Evolutionary conservation across 2,797 vertebrate genomes (phyloP).

Genomic region (Typhlichthys eigenmanni): DNA sequence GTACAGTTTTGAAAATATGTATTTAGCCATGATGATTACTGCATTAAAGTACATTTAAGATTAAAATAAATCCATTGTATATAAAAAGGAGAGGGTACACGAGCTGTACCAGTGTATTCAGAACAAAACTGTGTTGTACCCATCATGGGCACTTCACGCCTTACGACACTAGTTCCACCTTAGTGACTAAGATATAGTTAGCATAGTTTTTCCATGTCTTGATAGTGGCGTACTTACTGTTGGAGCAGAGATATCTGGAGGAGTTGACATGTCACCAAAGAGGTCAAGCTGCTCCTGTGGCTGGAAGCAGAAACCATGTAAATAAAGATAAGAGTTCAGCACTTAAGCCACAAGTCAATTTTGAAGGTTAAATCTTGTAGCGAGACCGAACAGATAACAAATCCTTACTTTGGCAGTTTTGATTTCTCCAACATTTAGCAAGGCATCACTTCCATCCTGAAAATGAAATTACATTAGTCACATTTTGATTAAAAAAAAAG

Average conservation of each 20-base stretch:
- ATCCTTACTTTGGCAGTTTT: conserved; percentile 77
- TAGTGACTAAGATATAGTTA: conserved; percentile 21
- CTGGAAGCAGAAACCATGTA: conserved; percentile 66
- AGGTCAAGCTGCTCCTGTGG: conserved; percentile 89
- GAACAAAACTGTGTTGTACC: no score
- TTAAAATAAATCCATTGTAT: not conserved
- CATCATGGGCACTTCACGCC: no score
- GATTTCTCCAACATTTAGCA: conserved; percentile 65
- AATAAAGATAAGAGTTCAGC: not conserved
- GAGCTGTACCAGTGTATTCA: no score
- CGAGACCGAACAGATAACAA: not conserved
- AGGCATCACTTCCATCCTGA: conserved; percentile 81
- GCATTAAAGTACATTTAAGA: not conserved
- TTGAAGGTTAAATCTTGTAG: not conserved
- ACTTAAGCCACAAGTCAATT: not conserved
- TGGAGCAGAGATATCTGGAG: conserved; percentile 88
- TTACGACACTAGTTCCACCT: not conserved
- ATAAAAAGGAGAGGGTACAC: no score
- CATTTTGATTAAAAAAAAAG: not conserved
- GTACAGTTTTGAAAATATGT: not conserved
- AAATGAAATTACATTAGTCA: conserved; percentile 28
- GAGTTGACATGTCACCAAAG: conserved; percentile 97
- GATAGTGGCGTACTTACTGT: conserved; percentile 81
- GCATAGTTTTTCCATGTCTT: conserved; percentile 23
- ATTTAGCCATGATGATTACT: not conserved